These are phyloP conservation scores for Pelmatolapia mariae DNA, from an alignment of 2,113 vertebrate species.

Conservation along the genomic window DNA sequence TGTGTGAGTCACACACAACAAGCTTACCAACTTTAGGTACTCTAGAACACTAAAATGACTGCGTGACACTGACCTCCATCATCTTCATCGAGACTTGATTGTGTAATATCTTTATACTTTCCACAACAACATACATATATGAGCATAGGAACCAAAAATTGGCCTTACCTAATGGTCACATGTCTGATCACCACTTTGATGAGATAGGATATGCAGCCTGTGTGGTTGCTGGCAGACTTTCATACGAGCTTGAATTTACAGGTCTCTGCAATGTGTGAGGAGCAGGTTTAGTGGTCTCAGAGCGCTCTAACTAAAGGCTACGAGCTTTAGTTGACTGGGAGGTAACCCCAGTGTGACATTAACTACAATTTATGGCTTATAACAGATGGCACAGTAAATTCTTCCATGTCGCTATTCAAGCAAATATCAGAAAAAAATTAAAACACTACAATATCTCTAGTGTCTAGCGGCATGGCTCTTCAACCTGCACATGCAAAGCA, in stretches of 20 bases:
- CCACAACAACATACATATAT: not conserved
- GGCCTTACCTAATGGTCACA: not conserved
- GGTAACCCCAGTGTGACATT: not conserved
- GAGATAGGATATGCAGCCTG: not conserved
- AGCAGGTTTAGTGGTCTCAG: not conserved
- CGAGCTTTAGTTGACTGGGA: not conserved
- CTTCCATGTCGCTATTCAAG: not conserved
- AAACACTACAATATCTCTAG: not conserved
- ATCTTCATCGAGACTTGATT: not conserved
- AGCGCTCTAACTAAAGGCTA: not conserved
- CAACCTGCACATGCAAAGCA: not conserved
- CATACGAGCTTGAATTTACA: not conserved
- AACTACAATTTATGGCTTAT: slow-evolving; percentile 12
- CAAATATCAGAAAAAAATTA: not conserved
- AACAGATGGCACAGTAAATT: not conserved
- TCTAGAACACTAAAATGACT: not conserved
- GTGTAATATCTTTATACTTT: not conserved
- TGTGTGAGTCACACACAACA: not conserved
- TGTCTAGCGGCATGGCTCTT: not conserved
- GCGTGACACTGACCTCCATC: not conserved
- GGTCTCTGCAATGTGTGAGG: slow-evolving; percentile 2
- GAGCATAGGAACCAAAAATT: not conserved
- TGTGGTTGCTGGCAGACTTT: not conserved
- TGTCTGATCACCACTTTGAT: not conserved
- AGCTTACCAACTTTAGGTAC: not conserved